phyloP scores from a whole-genome alignment of 2,797 vertebrate species.

The Perodicticus potto region DNA sequence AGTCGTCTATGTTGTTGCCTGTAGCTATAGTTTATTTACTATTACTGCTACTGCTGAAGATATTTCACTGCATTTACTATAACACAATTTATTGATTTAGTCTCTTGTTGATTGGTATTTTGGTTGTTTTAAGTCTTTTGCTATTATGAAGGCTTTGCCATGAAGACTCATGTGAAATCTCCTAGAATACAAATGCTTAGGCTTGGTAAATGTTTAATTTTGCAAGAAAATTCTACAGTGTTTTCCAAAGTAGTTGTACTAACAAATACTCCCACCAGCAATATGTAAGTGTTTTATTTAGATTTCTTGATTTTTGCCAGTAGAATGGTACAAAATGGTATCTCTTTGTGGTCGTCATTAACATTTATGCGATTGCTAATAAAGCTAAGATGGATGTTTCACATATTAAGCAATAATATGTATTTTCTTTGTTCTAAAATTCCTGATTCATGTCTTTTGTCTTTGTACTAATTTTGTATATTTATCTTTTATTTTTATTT shows the following conservation, averaged over 20 bases:
- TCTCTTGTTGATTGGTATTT: not conserved
- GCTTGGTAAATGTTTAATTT: not conserved
- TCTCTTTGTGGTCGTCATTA: not conserved
- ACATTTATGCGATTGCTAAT: not conserved
- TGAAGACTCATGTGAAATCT: not conserved
- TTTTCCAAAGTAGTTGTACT: not conserved
- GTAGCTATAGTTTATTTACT: not conserved
- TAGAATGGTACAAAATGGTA: not conserved
- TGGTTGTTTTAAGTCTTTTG: not conserved
- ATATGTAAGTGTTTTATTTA: not conserved
- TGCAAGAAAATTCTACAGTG: not conserved
- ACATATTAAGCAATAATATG: not conserved
- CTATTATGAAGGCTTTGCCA: not conserved
- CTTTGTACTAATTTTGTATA: not conserved
- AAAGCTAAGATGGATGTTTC: not conserved
- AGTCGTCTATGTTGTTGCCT: not conserved
- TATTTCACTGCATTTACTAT: not conserved
- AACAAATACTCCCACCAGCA: not conserved
- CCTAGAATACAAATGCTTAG: not conserved
- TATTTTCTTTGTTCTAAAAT: not conserved
- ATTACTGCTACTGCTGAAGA: not conserved
- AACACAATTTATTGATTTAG: not conserved
- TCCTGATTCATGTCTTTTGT: not conserved
- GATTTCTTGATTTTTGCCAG: not conserved
- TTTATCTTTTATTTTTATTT: slow-evolving; percentile 22